Evolutionary conservation across 2,113 vertebrate genomes (phyloP).

Genomic region (Cyphomyrus discorhynchus): DNA sequence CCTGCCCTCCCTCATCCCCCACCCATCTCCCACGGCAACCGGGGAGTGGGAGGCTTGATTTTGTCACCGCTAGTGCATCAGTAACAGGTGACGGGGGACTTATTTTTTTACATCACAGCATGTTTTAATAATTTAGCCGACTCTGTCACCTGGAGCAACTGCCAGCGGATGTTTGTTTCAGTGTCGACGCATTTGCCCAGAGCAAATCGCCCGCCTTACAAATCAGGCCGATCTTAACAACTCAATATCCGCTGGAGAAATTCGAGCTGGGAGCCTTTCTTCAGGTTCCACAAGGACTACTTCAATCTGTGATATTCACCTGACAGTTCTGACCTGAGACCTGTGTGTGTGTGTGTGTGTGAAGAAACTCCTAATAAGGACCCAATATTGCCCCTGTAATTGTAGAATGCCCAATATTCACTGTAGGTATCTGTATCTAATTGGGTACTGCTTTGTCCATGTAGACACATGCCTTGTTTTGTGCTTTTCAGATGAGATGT

Average conservation of each 20-base stretch:
- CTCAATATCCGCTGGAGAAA: neutral
- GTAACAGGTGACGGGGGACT: neutral
- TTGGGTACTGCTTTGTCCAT: neutral
- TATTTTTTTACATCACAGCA: neutral
- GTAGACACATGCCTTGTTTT: neutral
- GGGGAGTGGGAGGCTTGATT: neutral
- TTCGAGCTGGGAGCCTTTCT: neutral
- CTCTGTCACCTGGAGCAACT: neutral
- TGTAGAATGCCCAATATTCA: neutral
- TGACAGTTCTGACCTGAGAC: neutral
- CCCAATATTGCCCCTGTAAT: neutral
- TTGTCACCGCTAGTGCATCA: neutral
- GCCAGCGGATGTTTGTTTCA: neutral
- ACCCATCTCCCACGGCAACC: neutral
- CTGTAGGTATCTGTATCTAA: slow-evolving; percentile 1
- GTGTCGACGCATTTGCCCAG: neutral
- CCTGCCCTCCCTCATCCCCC: neutral
- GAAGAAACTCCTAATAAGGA: no score
- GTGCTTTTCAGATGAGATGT: neutral
- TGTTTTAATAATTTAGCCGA: neutral
- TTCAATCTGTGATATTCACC: neutral
- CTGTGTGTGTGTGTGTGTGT: neutral
- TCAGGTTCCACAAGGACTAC: neutral
- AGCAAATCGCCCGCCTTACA: neutral
- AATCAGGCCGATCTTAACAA: neutral